Evolutionary conservation across 2,797 vertebrate species (phyloP).

Genomic region (Pristis pectinata): DNA sequence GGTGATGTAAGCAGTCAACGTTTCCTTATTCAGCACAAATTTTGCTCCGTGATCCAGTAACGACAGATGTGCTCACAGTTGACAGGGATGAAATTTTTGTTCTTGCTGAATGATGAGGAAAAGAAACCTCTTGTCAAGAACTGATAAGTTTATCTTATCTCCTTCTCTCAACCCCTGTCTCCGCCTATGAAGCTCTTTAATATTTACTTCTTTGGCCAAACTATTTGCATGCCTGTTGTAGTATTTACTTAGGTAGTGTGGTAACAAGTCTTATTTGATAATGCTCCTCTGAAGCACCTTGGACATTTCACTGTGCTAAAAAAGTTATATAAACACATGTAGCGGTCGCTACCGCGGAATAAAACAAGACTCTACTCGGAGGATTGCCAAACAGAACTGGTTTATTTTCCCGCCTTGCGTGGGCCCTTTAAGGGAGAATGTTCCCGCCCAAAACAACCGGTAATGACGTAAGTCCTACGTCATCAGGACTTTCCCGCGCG

Average conservation of each 20-base stretch:
- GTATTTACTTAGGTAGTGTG: background rate
- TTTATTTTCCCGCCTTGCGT: no score
- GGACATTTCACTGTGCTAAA: background rate
- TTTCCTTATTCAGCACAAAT: constrained; percentile 11
- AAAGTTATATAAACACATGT: no score
- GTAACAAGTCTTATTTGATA: background rate
- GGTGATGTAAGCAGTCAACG: background rate
- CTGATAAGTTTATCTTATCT: background rate
- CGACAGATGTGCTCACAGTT: no score
- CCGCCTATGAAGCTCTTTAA: background rate
- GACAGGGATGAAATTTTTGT: background rate
- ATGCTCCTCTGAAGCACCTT: background rate
- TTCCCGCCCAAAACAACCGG: no score
- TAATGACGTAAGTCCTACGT: no score
- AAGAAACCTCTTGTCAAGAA: background rate
- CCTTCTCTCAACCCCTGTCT: background rate
- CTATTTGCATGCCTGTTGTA: background rate
- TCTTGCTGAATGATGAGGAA: background rate
- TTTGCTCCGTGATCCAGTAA: no score
- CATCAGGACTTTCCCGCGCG: no score
- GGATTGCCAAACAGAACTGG: no score
- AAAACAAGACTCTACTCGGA: no score
- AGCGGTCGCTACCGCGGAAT: no score
- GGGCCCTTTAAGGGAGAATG: no score
- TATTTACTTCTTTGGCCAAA: background rate